Evolutionary conservation across 2,113 vertebrate genomes (phyloP), one percentile per base, ranked within the genome.

Genomic region (Cyanocitta stelleri): DNA sequence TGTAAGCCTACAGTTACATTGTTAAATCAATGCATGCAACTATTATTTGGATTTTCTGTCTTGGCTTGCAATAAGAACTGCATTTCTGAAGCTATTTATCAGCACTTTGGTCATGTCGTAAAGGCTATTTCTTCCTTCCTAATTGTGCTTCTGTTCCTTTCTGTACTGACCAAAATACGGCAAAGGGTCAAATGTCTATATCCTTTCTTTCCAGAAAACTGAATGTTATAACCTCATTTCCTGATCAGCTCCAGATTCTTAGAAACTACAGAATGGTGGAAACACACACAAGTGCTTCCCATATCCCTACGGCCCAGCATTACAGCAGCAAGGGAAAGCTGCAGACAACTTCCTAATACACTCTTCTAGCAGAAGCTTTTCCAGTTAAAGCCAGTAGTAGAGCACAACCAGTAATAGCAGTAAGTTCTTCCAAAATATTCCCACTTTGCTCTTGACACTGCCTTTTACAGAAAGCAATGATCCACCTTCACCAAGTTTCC

Each of bases 1-100:
- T 63, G 44, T 64, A 93, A 92, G 41, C 46, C 59, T 56, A 56
- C 5, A 73, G 68, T 35, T 71, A 44, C 35, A 84, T 29, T 96
- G 68, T 52, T 91, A 94, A 96, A 95, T 96, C 93, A 90, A 92
- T 94, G 68, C 37, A 86, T 59, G 80, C 72, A 93, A 80, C 55
- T 95, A 86, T 90, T 81, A 84, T 93, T 97, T 94, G 72, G 48
- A n/a, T 88, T 81, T 94, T 81, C 72, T 86, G 14, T 51, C 87
- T 81, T 63, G 78, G 29, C 35, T 67, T 88, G 63, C 56, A 87
- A 20, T 30, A 69, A 58, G 82, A 95, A 67, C 51, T 4, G 10
- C 59, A 77, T 90, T 94, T 92, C 72, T 90, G 48, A 84, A 92
- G 39, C 52, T 74, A 68, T 91, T 94, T 93, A 93, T 90, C 66